Evolutionary conservation across 2,888 invertebrate genomes (phyloP).

Genomic region (Drosophila rubida): DNA sequence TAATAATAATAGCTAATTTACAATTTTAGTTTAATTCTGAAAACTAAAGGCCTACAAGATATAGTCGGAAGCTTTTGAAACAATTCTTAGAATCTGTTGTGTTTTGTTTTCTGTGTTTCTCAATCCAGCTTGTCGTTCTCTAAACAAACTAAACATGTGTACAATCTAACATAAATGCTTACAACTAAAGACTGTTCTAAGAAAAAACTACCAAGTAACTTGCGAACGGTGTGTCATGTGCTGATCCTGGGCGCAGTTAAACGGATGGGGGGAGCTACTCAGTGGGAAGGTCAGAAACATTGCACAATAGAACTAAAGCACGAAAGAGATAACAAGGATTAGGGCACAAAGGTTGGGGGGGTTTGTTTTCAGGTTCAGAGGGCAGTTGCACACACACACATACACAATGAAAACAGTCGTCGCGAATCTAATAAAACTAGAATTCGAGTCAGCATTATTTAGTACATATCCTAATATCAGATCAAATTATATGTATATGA

Average conservation of each 20-base stretch:
- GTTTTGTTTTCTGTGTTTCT: slow-evolving; percentile 22
- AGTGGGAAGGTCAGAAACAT: slow-evolving; percentile 31
- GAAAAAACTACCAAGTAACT: slow-evolving; percentile 46
- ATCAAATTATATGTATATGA: slow-evolving; percentile 18
- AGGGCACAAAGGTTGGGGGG: background rate
- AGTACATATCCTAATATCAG: slow-evolving; percentile 36
- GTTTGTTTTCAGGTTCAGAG: background rate
- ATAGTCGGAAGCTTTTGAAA: slow-evolving; percentile 62
- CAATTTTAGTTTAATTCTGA: slow-evolving; percentile 66
- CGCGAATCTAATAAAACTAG: slow-evolving; percentile 26
- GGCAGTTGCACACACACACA: background rate
- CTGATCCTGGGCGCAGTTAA: slow-evolving; percentile 15
- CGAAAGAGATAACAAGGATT: slow-evolving; percentile 7
- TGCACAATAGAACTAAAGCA: slow-evolving; percentile 43
- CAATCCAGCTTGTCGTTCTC: slow-evolving; percentile 14
- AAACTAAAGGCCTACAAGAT: slow-evolving; percentile 56
- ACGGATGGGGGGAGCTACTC: background rate
- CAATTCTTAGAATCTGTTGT: slow-evolving; percentile 73
- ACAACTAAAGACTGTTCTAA: slow-evolving; percentile 26
- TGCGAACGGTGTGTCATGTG: slow-evolving; percentile 32
- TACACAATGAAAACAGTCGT: slow-evolving; percentile 24
- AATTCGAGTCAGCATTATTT: slow-evolving; percentile 57
- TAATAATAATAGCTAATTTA: slow-evolving; percentile 47
- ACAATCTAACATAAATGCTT: slow-evolving; percentile 52
- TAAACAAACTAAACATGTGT: slow-evolving; percentile 41